phyloP scores from a whole-genome alignment of 2,797 vertebrate species.

The Anguilla megastoma region DNA sequence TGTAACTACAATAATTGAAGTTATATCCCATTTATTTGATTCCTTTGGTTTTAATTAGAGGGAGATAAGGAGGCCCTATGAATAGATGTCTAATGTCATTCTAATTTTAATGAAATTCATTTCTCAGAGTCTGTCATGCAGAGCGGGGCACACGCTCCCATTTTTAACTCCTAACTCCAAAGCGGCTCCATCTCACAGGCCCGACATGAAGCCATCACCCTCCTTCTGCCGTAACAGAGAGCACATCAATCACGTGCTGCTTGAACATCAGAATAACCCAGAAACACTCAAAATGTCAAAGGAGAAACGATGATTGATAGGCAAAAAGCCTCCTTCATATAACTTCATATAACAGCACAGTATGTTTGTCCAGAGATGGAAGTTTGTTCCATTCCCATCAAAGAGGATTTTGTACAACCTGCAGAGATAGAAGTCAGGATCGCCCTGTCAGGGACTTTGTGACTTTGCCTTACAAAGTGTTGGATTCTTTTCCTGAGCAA shows the following conservation, averaged over 20 bases:
- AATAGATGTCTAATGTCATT: constrained; percentile 52
- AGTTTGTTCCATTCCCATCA: background rate
- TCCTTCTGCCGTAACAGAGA: background rate
- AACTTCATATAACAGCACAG: background rate
- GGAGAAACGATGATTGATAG: background rate
- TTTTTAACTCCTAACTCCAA: constrained; percentile 7
- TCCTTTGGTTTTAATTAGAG: constrained; percentile 54
- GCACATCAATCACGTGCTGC: constrained; percentile 11
- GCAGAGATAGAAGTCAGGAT: background rate
- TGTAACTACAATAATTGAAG: constrained; percentile 53
- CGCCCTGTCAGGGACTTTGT: background rate
- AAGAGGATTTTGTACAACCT: background rate
- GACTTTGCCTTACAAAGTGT: background rate
- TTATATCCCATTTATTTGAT: constrained; percentile 49
- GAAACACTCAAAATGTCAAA: constrained; percentile 13
- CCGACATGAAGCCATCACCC: constrained; percentile 1
- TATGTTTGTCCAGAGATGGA: background rate
- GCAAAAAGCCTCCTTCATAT: background rate
- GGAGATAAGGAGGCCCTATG: constrained; percentile 48
- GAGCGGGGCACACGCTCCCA: background rate
- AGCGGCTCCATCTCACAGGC: constrained; percentile 12
- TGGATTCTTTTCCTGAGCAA: background rate
- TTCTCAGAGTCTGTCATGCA: constrained; percentile 31
- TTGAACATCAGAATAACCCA: constrained; percentile 10
- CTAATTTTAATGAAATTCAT: constrained; percentile 53